Evolutionary conservation across 1,140 invertebrate genomes (phyloP), one percentile per base, ranked within the genome.

Genomic region (Caenorhabditis remanei): DNA sequence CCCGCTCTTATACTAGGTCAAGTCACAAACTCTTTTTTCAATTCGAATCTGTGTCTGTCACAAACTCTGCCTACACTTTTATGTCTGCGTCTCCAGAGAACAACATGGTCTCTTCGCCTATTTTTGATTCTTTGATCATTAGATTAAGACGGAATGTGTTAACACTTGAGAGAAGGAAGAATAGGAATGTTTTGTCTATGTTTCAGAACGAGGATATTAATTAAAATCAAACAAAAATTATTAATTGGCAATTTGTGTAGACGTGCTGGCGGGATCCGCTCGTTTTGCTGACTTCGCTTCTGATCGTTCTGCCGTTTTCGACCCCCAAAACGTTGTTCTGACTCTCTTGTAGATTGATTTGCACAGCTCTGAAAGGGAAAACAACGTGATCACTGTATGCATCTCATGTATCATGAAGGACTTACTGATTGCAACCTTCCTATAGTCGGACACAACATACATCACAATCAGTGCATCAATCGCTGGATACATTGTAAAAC

Each of bases 381-480:
- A 7, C 24, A 63, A 21, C n/a, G 32, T 32, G 32, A 32, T 32
- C 32, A 32, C 32, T 32, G 32, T 63, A 13, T 32, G 21, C 5
- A 21, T 2, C 4, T 21, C n/a, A 32, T 32, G n/a, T 32, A 32
- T 7, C 19, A 4, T n/a, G 5, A 2, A 4, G 8, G 2, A 58
- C 56, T 58, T n/a, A 63, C 61, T 63, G 21, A 63, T 13, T 40
- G 61, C 61, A 24, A 63, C 13, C 32, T 63, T 63, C 24, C 24
- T 3, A 40, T 63, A 63, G 14, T 63, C 61, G 1, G 61, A 63
- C 24, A 63, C 61, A 0, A 63, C 61, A 63, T 63, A 63, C 61
- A 63, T 63, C 61, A 63, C 61, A 63, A 63, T 63, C 2, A 63
- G 24, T 11, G 61, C 61, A 32, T 63, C 61, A 40, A 63, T 63